A percentile compares a stretch with the other conserved stretches of the same genome.
Evolutionary conservation across 30 jellyfish, hydroid and myxozoan genomes (phyloP).

Genomic region (Nemopilema nomurai): DNA sequence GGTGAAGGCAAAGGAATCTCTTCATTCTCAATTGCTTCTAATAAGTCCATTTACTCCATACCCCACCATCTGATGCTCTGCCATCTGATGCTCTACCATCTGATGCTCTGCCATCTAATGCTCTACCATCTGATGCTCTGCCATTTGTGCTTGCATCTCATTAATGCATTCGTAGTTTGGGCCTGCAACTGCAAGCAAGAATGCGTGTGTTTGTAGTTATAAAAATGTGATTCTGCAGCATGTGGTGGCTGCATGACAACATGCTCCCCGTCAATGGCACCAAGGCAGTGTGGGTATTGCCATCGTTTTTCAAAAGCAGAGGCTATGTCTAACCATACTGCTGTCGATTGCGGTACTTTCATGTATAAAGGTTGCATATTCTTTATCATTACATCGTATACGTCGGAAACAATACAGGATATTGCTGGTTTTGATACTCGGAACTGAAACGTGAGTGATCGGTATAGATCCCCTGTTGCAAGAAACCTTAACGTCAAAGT

Average conservation of each 20-base stretch:
- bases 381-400: conserved; percentile 2
- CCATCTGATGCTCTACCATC: background rate
- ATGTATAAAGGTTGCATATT: background rate
- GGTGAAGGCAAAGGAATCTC: conserved; percentile 16
- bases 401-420: background rate
- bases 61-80: background rate
- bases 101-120: background rate
- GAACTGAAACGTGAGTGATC: conserved; percentile 2
- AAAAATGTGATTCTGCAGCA: conserved; percentile 22
- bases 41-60: conserved; percentile 14
- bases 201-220: conserved; percentile 38
- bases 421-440: conserved; percentile 7
- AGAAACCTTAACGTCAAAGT: background rate
- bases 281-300: conserved; percentile 14
- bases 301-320: background rate
- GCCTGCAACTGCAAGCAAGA: conserved; percentile 60
- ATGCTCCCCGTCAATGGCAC: conserved; percentile 13
- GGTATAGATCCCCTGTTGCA: background rate
- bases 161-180: conserved; percentile 56
- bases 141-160: conserved; percentile 66
- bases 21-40: conserved; percentile 1
- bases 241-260: conserved; percentile 19
- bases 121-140: background rate
- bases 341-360: background rate
- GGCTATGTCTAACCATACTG: background rate